phyloP scores from a whole-genome alignment of 2,888 invertebrate species.

The Trichogramma evanescens region DNA sequence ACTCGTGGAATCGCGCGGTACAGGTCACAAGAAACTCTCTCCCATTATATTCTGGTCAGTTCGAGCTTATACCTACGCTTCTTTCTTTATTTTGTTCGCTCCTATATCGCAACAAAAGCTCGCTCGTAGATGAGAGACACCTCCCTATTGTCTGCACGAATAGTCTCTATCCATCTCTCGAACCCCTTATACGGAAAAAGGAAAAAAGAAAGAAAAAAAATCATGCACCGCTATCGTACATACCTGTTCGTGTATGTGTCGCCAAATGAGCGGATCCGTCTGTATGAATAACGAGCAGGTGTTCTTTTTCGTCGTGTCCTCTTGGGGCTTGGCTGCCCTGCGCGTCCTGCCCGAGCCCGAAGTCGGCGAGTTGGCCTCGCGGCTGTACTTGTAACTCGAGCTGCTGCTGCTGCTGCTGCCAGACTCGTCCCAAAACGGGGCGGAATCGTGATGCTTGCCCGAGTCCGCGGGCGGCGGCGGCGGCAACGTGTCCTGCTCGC shows the following conservation, averaged over 20 bases:
- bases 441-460: constrained; percentile 23
- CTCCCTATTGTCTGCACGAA: neutral
- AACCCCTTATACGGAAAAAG: too few species aligned
- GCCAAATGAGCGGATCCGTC: constrained; percentile 97
- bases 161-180: too few species aligned
- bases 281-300: constrained; percentile 95
- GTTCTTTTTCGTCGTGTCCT: constrained; percentile 71
- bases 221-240: constrained; percentile 22
- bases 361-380: constrained; percentile 63
- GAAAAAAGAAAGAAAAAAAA: neutral
- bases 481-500: constrained; percentile 30
- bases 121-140: neutral
- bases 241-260: constrained; percentile 82
- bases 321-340: constrained; percentile 56
- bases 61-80: too few species aligned
- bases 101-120: neutral
- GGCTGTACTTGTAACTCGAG: constrained; percentile 68
- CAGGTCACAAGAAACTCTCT: too few species aligned
- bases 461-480: constrained; percentile 47
- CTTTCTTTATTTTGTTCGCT: neutral
- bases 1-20: too few species aligned
- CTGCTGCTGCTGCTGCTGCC: too few species aligned
- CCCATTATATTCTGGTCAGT: too few species aligned
- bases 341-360: constrained; percentile 41
- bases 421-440: constrained; percentile 23